Evolutionary conservation across 1,140 invertebrate genomes (phyloP).

Genomic region (Periplaneta americana): DNA sequence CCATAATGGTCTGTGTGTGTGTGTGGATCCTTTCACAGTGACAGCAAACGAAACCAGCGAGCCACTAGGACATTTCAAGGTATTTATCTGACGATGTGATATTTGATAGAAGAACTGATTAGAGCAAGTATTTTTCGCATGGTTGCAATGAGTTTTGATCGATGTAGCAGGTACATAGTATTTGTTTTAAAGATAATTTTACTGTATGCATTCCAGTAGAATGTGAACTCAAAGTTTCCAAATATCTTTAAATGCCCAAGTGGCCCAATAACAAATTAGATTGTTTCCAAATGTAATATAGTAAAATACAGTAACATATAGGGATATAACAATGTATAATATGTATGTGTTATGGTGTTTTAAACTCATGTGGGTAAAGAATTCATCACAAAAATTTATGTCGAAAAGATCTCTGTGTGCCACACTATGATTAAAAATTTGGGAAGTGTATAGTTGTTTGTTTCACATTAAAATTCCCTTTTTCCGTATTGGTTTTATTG

Average conservation of each 20-base stretch:
- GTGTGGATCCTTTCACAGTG: neutral
- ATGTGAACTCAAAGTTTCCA: neutral
- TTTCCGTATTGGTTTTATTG: no score
- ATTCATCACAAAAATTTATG: constrained; percentile 11
- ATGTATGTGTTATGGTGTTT: constrained; percentile 12
- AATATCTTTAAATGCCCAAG: constrained; percentile 6
- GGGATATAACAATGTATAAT: constrained; percentile 11
- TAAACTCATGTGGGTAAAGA: constrained; percentile 8
- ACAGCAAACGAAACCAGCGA: neutral
- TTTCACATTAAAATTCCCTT: neutral
- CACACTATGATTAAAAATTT: constrained; percentile 13
- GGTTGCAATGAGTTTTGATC: neutral
- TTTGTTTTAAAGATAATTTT: neutral
- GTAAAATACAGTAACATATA: constrained; percentile 1
- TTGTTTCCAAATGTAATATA: constrained; percentile 9
- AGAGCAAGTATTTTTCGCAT: constrained; percentile 2
- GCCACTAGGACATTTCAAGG: constrained; percentile 11
- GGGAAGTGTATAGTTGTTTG: constrained; percentile 7
- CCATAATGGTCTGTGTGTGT: neutral
- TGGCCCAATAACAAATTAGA: constrained; percentile 10
- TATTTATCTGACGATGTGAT: constrained; percentile 10
- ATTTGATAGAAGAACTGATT: neutral
- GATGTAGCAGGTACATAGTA: neutral
- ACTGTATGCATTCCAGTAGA: neutral
- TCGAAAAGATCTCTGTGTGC: constrained; percentile 13